phyloP scores from a whole-genome alignment of 2,797 vertebrate genomes.

The Loris lydekkerianus region DNA sequence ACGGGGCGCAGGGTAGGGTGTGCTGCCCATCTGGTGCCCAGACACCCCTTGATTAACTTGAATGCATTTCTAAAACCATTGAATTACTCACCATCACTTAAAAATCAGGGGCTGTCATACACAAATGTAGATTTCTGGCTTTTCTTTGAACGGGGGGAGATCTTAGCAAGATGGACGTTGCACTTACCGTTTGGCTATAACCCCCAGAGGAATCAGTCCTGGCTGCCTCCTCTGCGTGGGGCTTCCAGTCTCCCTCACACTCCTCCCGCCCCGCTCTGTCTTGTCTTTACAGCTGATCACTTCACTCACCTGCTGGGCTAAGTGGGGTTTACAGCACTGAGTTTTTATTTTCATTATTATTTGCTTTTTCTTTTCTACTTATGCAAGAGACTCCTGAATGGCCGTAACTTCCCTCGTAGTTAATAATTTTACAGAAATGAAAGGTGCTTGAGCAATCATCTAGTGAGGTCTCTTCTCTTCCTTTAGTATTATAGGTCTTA shows the following conservation, averaged over 20 bases:
- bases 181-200: neutral
- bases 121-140: neutral
- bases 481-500: neutral
- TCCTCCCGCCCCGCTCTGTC: neutral
- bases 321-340: neutral
- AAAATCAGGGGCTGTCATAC: neutral
- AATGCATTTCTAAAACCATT: neutral
- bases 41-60: neutral
- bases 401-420: no score
- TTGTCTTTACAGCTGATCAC: neutral
- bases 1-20: neutral
- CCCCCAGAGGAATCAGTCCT: fast-evolving
- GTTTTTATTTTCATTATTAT: neutral
- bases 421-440: neutral
- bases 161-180: neutral
- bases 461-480: neutral
- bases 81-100: neutral
- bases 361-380: neutral
- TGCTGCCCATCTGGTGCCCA: neutral
- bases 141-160: neutral
- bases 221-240: neutral
- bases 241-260: fast-evolving
- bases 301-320: neutral
- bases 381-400: no score
- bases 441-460: neutral